phyloP scores from a whole-genome alignment of 2,113 vertebrate genomes.

The Gymnocephalus cernua region DNA sequence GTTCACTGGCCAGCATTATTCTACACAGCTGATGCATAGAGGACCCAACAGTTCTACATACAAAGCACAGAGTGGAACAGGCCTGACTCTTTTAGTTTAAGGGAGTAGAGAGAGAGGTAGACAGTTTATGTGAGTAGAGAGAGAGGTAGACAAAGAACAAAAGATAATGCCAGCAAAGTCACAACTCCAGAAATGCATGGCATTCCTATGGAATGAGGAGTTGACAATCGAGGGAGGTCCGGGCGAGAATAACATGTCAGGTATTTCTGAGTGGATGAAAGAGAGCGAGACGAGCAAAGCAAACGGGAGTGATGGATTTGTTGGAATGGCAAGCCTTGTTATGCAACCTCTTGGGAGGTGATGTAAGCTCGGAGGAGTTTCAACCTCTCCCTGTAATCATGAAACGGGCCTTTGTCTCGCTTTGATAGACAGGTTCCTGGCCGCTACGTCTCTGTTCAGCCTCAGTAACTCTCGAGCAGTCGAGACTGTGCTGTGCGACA shows the following conservation, averaged over 20 bases:
- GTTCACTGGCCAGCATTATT: conserved; percentile 7
- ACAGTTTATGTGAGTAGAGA: background rate
- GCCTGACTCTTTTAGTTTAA: conserved; percentile 50
- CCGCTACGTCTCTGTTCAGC: conserved; percentile 46
- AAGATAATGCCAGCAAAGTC: conserved; percentile 38
- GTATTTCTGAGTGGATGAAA: conserved; percentile 63
- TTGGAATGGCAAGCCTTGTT: conserved; percentile 67
- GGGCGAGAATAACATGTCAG: conserved; percentile 50
- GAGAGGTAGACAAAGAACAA: conserved; percentile 28
- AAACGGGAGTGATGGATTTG: conserved; percentile 59
- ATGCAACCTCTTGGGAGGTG: conserved; percentile 76
- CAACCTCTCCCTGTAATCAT: conserved; percentile 79
- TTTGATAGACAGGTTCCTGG: conserved; percentile 74
- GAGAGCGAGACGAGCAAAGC: conserved; percentile 21
- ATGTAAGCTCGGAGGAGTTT: conserved; percentile 77
- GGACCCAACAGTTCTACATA: background rate
- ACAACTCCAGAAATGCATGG: conserved; percentile 42
- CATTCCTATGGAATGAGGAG: conserved; percentile 47
- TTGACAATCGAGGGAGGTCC: conserved; percentile 49
- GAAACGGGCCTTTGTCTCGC: conserved; percentile 75
- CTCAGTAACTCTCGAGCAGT: conserved; percentile 34
- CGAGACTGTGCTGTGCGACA: conserved; percentile 20
- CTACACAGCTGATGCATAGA: background rate
- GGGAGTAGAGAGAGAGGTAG: too few species aligned
- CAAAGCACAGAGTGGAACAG: conserved; percentile 15